Evolutionary conservation across 2,113 vertebrate genomes (phyloP).

Genomic region (Antechinus flavipes): DNA sequence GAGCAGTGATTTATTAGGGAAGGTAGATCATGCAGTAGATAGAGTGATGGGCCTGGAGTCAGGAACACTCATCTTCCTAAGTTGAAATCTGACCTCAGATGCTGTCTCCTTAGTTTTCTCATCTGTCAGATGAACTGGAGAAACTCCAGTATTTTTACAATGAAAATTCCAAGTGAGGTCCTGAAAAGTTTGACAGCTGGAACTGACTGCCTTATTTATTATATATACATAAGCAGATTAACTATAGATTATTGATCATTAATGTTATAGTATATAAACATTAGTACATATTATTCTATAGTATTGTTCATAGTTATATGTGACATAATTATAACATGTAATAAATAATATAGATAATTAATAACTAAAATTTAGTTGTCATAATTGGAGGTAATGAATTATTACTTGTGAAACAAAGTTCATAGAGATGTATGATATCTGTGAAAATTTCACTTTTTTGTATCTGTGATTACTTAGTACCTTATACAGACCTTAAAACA

Average conservation of each 20-base stretch:
- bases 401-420: background rate
- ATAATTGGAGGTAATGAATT: constrained; percentile 18
- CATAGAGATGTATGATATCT: background rate
- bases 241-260: background rate
- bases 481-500: background rate
- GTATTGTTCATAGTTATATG: too few species aligned
- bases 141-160: background rate
- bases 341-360: too few species aligned
- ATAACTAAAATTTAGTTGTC: constrained; percentile 47
- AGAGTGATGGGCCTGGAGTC: background rate
- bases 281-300: too few species aligned
- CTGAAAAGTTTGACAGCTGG: background rate
- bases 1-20: background rate
- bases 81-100: background rate
- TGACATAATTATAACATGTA: too few species aligned
- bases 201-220: background rate
- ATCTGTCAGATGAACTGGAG: background rate
- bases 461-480: background rate
- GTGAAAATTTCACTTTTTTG: background rate
- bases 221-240: background rate
- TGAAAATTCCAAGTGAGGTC: background rate
- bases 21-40: background rate
- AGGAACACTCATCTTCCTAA: background rate
- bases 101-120: background rate
- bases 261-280: background rate